These are phyloP conservation scores for Hoplodrina ambigua DNA, from an alignment of 2,888 invertebrate species.

Conservation along the genomic window DNA sequence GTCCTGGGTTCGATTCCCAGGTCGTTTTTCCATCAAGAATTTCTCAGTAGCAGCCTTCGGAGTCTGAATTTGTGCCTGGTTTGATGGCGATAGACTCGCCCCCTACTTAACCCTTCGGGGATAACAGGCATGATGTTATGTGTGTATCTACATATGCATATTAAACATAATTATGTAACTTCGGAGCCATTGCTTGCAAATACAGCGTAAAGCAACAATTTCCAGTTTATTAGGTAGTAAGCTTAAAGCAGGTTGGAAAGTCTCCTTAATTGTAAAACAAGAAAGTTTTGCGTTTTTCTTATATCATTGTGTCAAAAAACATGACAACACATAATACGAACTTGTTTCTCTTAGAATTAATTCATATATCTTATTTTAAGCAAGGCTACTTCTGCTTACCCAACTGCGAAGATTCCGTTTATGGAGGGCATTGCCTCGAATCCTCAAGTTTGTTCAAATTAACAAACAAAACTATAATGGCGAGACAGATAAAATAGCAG, in stretches of 20 bases:
- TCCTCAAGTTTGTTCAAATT: not conserved
- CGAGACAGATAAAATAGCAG: constrained; percentile 40
- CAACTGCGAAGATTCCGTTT: not conserved
- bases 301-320: constrained; percentile 6
- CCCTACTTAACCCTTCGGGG: no score
- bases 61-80: no score
- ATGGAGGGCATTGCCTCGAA: constrained; percentile 1
- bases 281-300: constrained; percentile 1
- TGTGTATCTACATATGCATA: no score
- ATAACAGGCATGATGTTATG: no score
- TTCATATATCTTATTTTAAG: not conserved
- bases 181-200: not conserved
- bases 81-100: no score
- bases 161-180: constrained; percentile 1
- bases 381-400: not conserved
- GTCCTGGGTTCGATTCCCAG: no score
- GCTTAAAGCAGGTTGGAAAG: constrained; percentile 28
- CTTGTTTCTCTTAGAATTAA: not conserved
- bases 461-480: constrained; percentile 2
- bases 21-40: no score
- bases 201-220: constrained; percentile 9
- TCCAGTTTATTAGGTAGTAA: constrained; percentile 20
- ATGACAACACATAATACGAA: constrained; percentile 3
- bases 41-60: no score
- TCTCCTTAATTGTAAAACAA: constrained; percentile 3